Percentiles rank a stretch among this genome's conserved stretches.
Evolutionary conservation across 2,113 vertebrate species (phyloP).

Genomic region (Anguilla japonica): DNA sequence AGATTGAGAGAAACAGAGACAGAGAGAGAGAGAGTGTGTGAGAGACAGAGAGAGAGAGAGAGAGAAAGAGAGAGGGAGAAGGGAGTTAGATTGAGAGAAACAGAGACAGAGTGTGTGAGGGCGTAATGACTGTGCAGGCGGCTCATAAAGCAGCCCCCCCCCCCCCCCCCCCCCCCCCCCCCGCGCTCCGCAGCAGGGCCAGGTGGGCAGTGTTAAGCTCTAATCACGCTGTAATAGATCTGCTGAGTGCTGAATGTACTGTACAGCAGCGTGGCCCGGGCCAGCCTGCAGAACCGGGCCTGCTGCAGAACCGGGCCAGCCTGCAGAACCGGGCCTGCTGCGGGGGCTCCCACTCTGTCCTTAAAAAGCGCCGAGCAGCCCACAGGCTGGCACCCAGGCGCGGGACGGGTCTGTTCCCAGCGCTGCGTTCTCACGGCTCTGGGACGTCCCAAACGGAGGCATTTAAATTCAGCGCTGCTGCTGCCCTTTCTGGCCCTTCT

Average conservation of each 20-base stretch:
- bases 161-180: no score
- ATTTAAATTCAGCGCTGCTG: neutral
- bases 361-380: slow-evolving; percentile 54
- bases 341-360: slow-evolving; percentile 64
- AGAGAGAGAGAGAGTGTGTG: no score
- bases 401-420: slow-evolving; percentile 28
- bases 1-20: no score
- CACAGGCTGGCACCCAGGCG: slow-evolving; percentile 37
- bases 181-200: slow-evolving; percentile 63
- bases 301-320: slow-evolving; percentile 66
- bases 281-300: slow-evolving; percentile 48
- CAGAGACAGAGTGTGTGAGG: slow-evolving; percentile 42
- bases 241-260: slow-evolving; percentile 66
- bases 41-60: no score
- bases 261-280: slow-evolving; percentile 59
- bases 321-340: slow-evolving; percentile 60
- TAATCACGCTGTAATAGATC: slow-evolving; percentile 73
- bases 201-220: slow-evolving; percentile 66
- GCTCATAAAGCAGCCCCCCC: slow-evolving; percentile 53
- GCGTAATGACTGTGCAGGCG: slow-evolving; percentile 70
- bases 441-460: neutral
- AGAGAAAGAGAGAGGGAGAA: no score
- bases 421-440: neutral
- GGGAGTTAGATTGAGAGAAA: no score
- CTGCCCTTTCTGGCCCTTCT: no score